Conservation (phyloP, 2,797 vertebrate genomes). For the Onychomys leucogaster region DNA sequence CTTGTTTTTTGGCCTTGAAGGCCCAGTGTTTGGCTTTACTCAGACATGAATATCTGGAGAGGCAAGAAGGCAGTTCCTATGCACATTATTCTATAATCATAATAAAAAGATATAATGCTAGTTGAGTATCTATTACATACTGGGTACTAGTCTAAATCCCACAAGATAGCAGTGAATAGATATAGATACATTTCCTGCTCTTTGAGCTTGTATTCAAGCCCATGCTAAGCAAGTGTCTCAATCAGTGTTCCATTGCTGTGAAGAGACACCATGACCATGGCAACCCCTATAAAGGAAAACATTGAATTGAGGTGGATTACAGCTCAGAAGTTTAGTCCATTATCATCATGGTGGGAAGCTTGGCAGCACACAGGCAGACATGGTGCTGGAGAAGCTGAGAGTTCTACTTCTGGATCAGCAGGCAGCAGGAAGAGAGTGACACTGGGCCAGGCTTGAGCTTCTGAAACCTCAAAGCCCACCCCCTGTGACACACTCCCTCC, state of each 20-base stretch:
- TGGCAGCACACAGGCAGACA: background rate
- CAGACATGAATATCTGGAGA: background rate
- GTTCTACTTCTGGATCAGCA: background rate
- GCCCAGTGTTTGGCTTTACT: conserved; percentile 28
- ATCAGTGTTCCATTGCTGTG: background rate
- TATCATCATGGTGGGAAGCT: background rate
- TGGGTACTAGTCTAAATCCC: background rate
- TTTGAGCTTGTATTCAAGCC: conserved; percentile 37
- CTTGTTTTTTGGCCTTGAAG: background rate
- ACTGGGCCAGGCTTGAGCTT: background rate
- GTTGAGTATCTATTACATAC: background rate
- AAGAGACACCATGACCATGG: background rate
- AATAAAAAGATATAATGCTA: background rate
- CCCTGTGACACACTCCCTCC: background rate
- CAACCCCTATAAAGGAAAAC: background rate
- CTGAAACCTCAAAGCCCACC: background rate
- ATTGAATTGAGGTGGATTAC: background rate
- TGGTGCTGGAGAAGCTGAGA: background rate
- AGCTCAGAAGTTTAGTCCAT: background rate
- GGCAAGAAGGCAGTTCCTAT: background rate
- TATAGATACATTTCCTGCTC: conserved; percentile 33
- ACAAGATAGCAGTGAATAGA: conserved; percentile 10
- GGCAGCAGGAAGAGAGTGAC: background rate
- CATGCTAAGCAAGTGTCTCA: background rate
- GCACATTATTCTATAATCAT: background rate